These are phyloP conservation scores for Nerophis ophidion DNA, from an alignment of 2,113 vertebrate species.

Conservation along the genomic window DNA sequence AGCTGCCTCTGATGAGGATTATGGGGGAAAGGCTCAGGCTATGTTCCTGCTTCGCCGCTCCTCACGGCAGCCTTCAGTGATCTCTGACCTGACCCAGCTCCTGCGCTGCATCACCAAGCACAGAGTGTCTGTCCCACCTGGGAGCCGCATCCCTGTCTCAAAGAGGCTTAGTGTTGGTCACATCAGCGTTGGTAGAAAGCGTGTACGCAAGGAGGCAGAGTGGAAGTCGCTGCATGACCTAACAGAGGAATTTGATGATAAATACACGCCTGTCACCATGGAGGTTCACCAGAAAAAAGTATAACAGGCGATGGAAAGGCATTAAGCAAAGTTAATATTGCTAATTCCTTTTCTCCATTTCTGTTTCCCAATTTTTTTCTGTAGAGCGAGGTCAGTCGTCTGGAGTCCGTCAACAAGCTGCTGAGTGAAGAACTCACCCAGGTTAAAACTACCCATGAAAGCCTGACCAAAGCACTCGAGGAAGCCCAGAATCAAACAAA, in stretches of 20 bases:
- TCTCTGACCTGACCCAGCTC: constrained; percentile 63
- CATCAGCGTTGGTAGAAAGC: constrained; percentile 10
- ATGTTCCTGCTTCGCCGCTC: constrained; percentile 19
- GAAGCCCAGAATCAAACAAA: constrained; percentile 62
- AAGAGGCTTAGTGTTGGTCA: constrained; percentile 20
- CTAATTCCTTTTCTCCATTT: constrained; percentile 9
- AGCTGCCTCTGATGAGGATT: constrained; percentile 4
- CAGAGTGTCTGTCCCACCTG: constrained; percentile 35
- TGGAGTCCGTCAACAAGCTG: constrained; percentile 57
- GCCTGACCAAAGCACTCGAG: constrained; percentile 58
- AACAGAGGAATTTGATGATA: constrained; percentile 69
- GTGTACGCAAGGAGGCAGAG: constrained; percentile 30
- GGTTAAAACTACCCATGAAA: constrained; percentile 49
- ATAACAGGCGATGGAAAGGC: constrained; percentile 1
- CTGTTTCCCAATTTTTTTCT: constrained; percentile 25
- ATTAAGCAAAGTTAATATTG: not conserved
- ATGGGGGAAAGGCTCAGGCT: constrained; percentile 29
- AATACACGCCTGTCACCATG: constrained; percentile 59
- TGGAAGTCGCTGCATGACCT: constrained; percentile 61
- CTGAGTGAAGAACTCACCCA: constrained; percentile 63
- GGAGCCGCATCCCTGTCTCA: constrained; percentile 67
- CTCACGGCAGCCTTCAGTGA: constrained; percentile 44
- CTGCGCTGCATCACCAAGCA: constrained; percentile 54
- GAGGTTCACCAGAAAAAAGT: constrained; percentile 45
- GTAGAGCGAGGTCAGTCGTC: constrained; percentile 50